Evolutionary conservation across 2,113 vertebrate genomes (phyloP), one percentile per base, ranked within the genome.

Genomic region (Bolborhynchus lineola): DNA sequence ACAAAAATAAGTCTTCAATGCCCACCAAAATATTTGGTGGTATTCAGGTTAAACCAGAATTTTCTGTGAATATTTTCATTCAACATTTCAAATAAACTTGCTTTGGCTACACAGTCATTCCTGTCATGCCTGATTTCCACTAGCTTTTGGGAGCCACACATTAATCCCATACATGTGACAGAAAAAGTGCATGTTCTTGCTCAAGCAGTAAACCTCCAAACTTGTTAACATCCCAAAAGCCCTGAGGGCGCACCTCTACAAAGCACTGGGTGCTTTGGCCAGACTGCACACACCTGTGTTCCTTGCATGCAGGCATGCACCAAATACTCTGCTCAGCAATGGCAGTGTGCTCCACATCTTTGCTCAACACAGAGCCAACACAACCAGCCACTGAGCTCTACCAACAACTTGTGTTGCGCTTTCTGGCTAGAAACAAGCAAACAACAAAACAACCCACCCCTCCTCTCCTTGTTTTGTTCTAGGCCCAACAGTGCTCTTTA

Each of bases 281-380:
- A 50, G 3, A 10, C 28, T 37, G 23, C 13, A 12, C n/a, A 25
- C 23, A 13, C 21, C 10, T 0, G 0, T 33, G 49, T 37, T 78
- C 57, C 42, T 35, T 46, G 50, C 19, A 42, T 37, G 39, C 8
- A 44, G 19, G 35, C 28, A 20, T 1, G 31, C 33, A 31, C 16
- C 33, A 53, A 84, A 62, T 26, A 24, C 6, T 28, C 55, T 16
- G 35, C 52, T 60, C 47, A 64, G 71, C 63, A 86, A 59, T 0
- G 2, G 7, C n/a, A 1, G 0, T 0, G 1, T 7, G 28, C 42
- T 82, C 55, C 60, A 14, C 0, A 1, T 7, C 31, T n/a, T 29
- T 49, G 29, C 44, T 52, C 68, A 47, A 16, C 46, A 24, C 16
- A 41, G 21, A 19, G 67, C 16, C 39, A 77, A 29, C 69, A 49